Percentiles rank a stretch among this genome's conserved stretches.
Evolutionary conservation across 35 echinoderm and acorn worm species (phyloP).

Genomic region (Strongylocentrotus purpuratus): DNA sequence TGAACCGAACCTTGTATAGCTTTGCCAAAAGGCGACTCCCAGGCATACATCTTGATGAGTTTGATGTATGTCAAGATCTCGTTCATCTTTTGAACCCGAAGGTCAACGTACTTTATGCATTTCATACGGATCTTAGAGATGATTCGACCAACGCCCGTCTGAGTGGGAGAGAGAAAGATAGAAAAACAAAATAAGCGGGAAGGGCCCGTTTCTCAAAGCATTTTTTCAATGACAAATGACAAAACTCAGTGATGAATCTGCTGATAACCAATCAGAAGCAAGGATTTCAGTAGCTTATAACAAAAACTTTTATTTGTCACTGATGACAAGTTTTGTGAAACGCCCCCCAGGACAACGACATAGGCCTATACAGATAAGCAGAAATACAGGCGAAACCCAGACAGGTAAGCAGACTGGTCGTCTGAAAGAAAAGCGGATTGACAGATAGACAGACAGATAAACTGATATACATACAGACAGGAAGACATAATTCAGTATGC

Average conservation of each 20-base stretch:
- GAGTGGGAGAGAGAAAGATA: not conserved
- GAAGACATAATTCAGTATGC: not conserved
- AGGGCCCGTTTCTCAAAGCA: too few relatives aligned
- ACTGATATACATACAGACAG: not conserved
- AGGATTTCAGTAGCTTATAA: too few relatives aligned
- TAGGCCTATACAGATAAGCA: not conserved
- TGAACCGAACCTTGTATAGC: constrained; percentile 62
- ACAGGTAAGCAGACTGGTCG: too few relatives aligned
- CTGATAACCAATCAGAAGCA: too few relatives aligned
- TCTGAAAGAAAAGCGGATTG: too few relatives aligned
- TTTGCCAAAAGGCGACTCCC: constrained; percentile 93
- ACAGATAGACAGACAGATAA: not conserved
- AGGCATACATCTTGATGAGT: constrained; percentile 99
- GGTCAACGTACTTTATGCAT: constrained; percentile 76
- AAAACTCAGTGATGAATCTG: too few relatives aligned
- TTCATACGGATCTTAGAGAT: constrained; percentile 63
- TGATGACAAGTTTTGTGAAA: too few relatives aligned
- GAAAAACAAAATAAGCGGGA: not conserved
- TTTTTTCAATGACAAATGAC: too few relatives aligned
- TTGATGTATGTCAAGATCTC: constrained; percentile 88
- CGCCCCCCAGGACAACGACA: not conserved
- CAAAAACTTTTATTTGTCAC: too few relatives aligned
- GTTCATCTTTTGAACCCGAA: constrained; percentile 91
- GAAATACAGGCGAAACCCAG: not conserved
- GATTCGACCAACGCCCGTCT: constrained; percentile 42